Evolutionary conservation across 1,140 invertebrate genomes (phyloP), one percentile per base, ranked within the genome.

Genomic region (Mya arenaria): DNA sequence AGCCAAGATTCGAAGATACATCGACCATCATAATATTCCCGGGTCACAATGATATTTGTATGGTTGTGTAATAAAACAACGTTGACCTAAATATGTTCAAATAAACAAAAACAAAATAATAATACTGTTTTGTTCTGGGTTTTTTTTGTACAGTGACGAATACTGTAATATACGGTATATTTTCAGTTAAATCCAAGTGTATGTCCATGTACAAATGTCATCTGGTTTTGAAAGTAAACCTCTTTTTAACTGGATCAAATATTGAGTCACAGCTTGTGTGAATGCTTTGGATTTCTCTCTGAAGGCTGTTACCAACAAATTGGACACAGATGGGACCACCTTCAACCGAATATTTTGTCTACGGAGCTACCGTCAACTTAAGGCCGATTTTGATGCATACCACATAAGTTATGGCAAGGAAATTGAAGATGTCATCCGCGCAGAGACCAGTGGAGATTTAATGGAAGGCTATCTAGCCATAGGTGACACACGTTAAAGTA

Each of bases 311-410:
- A 83, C 73, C 62, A 62, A 60, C 19, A 95, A 94, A 90, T 93
- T 95, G 78, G 96, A 95, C 36, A 96, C 96, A 8, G 95, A 95
- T 80, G 96, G 96, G 92, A 94, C 95, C 83, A 94, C 95, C 10
- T 96, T 96, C 88, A 95, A 95, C 80, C 93, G 94, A 80, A 95
- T 96, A 75, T 91, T 96, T 58, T 94, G 94, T 1, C 94, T 95
- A 85, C 94, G 95, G 85, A 96, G 95, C 86, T 95, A 95, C 86
- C 93, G 93, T 1, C 95, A 96, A 86, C 91, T 96, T 73, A 92
- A 92, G 32, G 88, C 94, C 17, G 94, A 96, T 32, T 96, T 96
- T 88, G 95, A 96, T 60, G 94, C 94, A 88, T 96, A 96, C 92
- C 28, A 82, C 36, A 52, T 68, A 13, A 58, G 87, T 30, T 68